Evolutionary conservation across 1,140 invertebrate species (phyloP), one percentile per base, ranked within the genome.

Genomic region (Triops longicaudatus): DNA sequence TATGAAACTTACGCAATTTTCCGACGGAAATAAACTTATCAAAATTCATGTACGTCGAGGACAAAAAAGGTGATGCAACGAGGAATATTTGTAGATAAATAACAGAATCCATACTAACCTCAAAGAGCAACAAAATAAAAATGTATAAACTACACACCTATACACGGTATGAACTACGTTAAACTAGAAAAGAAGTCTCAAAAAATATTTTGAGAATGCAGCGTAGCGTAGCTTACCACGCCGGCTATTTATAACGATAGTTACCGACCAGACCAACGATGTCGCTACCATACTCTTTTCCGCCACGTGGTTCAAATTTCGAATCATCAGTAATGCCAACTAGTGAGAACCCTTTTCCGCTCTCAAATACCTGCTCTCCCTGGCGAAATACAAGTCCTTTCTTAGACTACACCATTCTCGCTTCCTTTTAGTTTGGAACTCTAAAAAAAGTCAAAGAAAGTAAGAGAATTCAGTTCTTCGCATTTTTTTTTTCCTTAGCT

Each of bases 201-300:
- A 17, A n/a, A 63, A 63, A 63, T n/a, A 22, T 63, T 22, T 63
- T 63, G 50, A 22, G 50, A 63, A 63, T 63, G 50, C 17, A 63
- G 50, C 50, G 50, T 63, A 63, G 17, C 50, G 50, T 63, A 63
- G 50, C 50, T 63, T 6, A 63, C 50, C 50, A 63, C 50, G 50
- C 50, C 50, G 50, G 50, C 50, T 63, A 63, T 63, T 63, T 63
- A 63, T 63, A 63, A 63, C 50, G 7, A 22, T 63, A 63, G 50
- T 63, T 7, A 1, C 14, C 5, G 17, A 63, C 1, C 7, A 63
- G 3, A 17, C 50, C 50, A 22, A 63, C 14, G 7, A 22, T n/a
- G 50, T 63, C 50, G 50, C 50, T 6, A 63, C 17, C 50, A 63
- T 63, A 9, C 1, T n/a, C 50, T 63, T 37, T 37, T 63, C 50